phyloP scores from a whole-genome alignment of 2,797 vertebrate species.

The Champsocephalus esox region DNA sequence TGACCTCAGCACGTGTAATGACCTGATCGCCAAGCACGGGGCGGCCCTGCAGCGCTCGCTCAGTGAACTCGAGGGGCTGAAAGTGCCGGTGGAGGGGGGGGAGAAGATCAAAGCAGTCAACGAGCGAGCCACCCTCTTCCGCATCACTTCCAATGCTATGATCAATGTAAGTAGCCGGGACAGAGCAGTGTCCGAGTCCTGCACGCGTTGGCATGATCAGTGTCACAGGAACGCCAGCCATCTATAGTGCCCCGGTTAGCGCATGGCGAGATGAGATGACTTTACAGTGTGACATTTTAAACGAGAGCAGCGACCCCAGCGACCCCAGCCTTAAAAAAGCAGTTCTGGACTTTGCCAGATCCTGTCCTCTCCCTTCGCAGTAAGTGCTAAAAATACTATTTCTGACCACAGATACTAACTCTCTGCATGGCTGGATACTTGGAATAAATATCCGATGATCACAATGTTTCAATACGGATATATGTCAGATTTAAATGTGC shows the following conservation, averaged over 20 bases:
- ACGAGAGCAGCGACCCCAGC: neutral
- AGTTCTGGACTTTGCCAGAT: conserved; percentile 3
- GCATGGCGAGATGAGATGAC: conserved; percentile 40
- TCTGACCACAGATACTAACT: too few relatives aligned
- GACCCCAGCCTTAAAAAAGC: neutral
- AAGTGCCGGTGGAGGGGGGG: conserved; percentile 88
- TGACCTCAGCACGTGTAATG: conserved; percentile 95
- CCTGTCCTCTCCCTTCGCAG: too few relatives aligned
- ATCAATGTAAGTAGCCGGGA: conserved; percentile 91
- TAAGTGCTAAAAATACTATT: too few relatives aligned
- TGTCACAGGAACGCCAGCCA: conserved; percentile 43
- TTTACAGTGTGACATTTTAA: conserved; percentile 28
- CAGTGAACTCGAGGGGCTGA: conserved; percentile 93
- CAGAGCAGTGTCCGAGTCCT: conserved; percentile 2
- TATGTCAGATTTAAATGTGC: too few relatives aligned
- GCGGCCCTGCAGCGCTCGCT: conserved; percentile 96
- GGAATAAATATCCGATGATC: too few relatives aligned
- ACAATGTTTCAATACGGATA: too few relatives aligned
- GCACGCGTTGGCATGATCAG: conserved; percentile 12
- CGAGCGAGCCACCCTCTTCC: conserved; percentile 96
- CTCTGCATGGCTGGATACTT: too few relatives aligned
- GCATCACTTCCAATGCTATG: conserved; percentile 99
- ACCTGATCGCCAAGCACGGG: conserved; percentile 97
- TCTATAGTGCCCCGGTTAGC: conserved; percentile 37
- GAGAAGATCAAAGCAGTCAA: conserved; percentile 97